Base-by-base conservation (phyloP, 2,888 invertebrate genomes). In the Cephalotes varians region DNA sequence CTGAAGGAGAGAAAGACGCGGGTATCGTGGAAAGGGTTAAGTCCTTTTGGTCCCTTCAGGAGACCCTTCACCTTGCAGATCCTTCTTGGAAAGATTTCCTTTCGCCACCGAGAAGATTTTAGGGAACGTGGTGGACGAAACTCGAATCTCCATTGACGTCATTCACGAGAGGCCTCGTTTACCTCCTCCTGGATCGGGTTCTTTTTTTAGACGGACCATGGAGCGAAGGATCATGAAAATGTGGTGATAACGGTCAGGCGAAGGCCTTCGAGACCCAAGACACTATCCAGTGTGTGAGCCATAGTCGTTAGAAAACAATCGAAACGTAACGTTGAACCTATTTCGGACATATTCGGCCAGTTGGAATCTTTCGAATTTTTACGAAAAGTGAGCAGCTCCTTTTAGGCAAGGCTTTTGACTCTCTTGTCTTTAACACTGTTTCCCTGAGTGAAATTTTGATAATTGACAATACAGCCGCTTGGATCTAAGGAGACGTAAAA, bases 261-360 rank as follows among this genome's bases (percentile, higher is more conserved):
- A 81, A 88, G 90, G 92, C 91, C 92, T 90, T 84, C 80, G 86
- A 86, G 85, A 85, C 87, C 79, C 93, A 91, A 94, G 94, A 94
- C 94, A 93, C 94, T 94, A 92, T 91, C 92, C 85, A 92, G 93
- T 94, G 94, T 93, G 93, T 92, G 93, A 93, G 92, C 89, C 91
- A 92, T 93, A 93, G 91, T 91, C 89, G 82, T 90, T 91, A 88
- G 88, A 90, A 88, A 86, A 64, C 56, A 79, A 85, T 62, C 72
- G 28, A 84, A 56, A 69, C 60, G 58, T 79, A 76, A 62, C 69
- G 83, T 74, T 44, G 40, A 69, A n/a, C 25, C 18, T 67, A 40
- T 10, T 71, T 71, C 25, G 71, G 25, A 10, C 5, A 71, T 9
- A 25, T 12, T 18, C 9, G 40, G 31, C 2, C 7, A 28, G 25